These are phyloP conservation scores for Aphidius gifuensis DNA, from an alignment of 1,140 invertebrate genomes.

Conservation along the genomic window DNA sequence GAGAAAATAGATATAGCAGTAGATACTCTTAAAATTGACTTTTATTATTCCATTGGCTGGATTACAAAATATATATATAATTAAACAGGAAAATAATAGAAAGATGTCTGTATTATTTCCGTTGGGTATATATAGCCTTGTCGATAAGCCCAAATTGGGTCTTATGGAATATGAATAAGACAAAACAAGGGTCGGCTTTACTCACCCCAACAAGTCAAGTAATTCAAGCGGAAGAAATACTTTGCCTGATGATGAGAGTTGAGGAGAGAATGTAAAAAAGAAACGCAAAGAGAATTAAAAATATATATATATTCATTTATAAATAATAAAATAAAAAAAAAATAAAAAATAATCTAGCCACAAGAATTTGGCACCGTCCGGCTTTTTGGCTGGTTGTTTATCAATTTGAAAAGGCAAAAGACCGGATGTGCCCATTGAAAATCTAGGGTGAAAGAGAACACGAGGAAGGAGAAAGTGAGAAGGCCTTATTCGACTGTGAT, in stretches of 20 bases:
- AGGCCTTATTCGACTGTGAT: slow-evolving; percentile 25
- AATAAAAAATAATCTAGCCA: slow-evolving; percentile 24
- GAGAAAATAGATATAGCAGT: too few species aligned
- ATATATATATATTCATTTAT: too few species aligned
- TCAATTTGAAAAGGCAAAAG: slow-evolving; percentile 35
- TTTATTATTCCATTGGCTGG: too few species aligned
- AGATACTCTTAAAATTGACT: too few species aligned
- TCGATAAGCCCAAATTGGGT: slow-evolving; percentile 5
- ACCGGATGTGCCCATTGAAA: slow-evolving; percentile 24
- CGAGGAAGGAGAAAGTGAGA: slow-evolving; percentile 1
- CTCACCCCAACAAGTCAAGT: background rate
- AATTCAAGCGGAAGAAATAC: slow-evolving; percentile 55
- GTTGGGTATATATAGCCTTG: too few species aligned
- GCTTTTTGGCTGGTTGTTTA: slow-evolving; percentile 30
- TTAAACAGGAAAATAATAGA: too few species aligned
- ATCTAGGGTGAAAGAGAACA: slow-evolving; percentile 17
- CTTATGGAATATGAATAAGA: slow-evolving; percentile 9
- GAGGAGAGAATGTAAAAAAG: too few species aligned
- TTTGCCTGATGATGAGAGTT: slow-evolving; percentile 46
- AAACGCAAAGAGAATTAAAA: too few species aligned
- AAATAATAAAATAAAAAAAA: too few species aligned
- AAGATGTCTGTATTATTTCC: too few species aligned
- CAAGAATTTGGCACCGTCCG: slow-evolving; percentile 37
- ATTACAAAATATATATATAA: too few species aligned
- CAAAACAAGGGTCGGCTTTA: background rate